Evolutionary conservation across 2,888 invertebrate species (phyloP), one percentile per base, ranked within the genome.

Genomic region (Lathronympha strigana): DNA sequence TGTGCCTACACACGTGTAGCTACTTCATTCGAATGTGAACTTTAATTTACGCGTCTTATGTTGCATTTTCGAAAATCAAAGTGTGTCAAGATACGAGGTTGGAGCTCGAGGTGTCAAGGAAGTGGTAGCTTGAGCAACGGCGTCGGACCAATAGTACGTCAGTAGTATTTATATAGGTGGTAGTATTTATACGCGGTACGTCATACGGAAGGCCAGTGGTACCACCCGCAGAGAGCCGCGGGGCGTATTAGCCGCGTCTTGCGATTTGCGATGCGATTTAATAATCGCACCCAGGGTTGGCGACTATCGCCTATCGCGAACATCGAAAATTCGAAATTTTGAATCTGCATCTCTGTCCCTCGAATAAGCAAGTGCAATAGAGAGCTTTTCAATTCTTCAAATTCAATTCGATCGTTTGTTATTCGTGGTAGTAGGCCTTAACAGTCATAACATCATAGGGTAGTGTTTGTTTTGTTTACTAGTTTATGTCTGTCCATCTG

Each of bases 211-310:
- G 47, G n/a, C n/a, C n/a, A n/a, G n/a, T n/a, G n/a, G 62, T 57
- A 60, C 61, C 67, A 61, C 68, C 67, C 68, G 55, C 33, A 43
- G 47, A 43, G 68, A 70, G 70, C 71, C 67, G 70, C 72, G 58
- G 69, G 68, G 63, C 36, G 54, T 58, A 58, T 68, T 71, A 73
- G 70, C 60, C 61, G 69, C 67, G 67, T 33, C 63, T 69, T 71
- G 70, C 69, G 62, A 69, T 74, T 71, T 71, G 67, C 28, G 61
- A 68, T 71, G 70, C 69, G 62, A 69, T 74, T 71, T 71, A 68
- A 72, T 73, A 72, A 72, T 61, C 67, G 58, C 55, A 66, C 11
- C 9, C 28, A 40, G 54, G 54, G 54, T 13, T 55, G 8, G 54
- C 8, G 23, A 38, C 36, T 6, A n/a, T n/a, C n/a, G n/a, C n/a